A percentile compares a stretch with the other conserved stretches of the same genome.
phyloP scores from a whole-genome alignment of 2,888 invertebrate species.

The Diplazon laetatorius region DNA sequence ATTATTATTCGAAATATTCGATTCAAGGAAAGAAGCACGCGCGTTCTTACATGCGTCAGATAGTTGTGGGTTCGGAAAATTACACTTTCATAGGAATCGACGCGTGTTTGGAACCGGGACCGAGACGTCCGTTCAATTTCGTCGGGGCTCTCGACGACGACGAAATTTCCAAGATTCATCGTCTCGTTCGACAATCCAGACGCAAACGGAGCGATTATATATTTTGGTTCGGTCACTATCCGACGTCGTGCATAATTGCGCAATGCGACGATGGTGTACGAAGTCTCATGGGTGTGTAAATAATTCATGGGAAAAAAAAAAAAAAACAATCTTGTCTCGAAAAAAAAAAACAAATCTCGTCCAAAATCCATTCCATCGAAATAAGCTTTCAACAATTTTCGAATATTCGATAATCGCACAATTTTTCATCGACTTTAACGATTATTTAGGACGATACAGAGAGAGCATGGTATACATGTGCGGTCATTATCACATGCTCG shows the following conservation, averaged over 20 bases:
- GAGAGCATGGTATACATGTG: conserved; percentile 91
- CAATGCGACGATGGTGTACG: conserved; percentile 83
- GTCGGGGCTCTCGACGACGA: conserved; percentile 88
- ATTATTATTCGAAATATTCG: conserved; percentile 91
- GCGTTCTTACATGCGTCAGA: conserved; percentile 89
- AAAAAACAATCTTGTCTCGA: too few relatives aligned
- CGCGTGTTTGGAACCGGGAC: conserved; percentile 93
- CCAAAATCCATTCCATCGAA: too few relatives aligned
- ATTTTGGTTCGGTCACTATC: conserved; percentile 95
- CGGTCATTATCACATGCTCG: conserved; percentile 94
- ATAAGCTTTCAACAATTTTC: too few relatives aligned
- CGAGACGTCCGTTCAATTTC: conserved; percentile 95
- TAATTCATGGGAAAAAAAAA: neutral
- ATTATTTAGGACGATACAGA: conserved; percentile 85
- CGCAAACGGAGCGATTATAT: conserved; percentile 85
- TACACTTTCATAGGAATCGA: conserved; percentile 94
- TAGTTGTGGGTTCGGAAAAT: conserved; percentile 84
- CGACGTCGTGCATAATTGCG: conserved; percentile 92
- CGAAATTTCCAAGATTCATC: conserved; percentile 85
- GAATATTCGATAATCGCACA: too few relatives aligned
- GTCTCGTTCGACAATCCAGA: conserved; percentile 85
- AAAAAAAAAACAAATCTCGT: neutral
- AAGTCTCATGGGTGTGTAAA: conserved; percentile 77
- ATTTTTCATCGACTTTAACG: too few relatives aligned
- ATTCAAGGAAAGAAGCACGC: conserved; percentile 88